A percentile compares a stretch with the other conserved stretches of the same genome.
phyloP scores from a whole-genome alignment of 2,113 vertebrate genomes.

The Agelaius tricolor region DNA sequence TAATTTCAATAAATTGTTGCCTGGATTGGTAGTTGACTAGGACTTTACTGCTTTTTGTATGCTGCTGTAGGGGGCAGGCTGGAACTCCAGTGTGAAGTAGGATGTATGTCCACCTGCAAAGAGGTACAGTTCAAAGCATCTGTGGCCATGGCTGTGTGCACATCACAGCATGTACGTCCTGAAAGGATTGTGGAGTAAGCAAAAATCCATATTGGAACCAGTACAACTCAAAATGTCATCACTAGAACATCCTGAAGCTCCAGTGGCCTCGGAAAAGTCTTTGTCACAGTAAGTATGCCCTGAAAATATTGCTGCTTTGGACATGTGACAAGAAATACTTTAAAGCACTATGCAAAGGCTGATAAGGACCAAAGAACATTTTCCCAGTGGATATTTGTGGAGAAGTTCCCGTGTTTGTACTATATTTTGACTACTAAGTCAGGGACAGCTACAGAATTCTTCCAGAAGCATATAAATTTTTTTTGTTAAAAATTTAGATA shows the following conservation, averaged over 20 bases:
- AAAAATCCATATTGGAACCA: not conserved
- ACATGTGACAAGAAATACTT: not conserved
- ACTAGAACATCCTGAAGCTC: not conserved
- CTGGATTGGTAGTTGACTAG: not conserved
- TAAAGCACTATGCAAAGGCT: not conserved
- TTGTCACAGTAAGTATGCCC: accelerated
- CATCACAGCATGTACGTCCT: not conserved
- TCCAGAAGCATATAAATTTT: not conserved
- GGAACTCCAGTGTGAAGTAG: not conserved
- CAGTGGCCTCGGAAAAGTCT: not conserved
- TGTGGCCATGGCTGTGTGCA: not conserved
- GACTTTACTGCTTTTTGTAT: not conserved
- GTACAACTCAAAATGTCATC: not conserved
- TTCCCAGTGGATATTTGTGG: not conserved
- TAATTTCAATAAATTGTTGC: accelerated
- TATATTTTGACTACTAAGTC: not conserved
- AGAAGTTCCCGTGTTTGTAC: not conserved
- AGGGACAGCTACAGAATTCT: not conserved
- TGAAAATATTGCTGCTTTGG: not conserved
- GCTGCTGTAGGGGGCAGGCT: accelerated
- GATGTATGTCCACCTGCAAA: accelerated
- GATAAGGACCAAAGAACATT: not conserved
- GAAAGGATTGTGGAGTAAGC: not conserved
- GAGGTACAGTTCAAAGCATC: not conserved
- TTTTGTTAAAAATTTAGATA: not conserved